Evolutionary conservation across 2,888 invertebrate genomes (phyloP), one percentile per base, ranked within the genome.

Genomic region (Pollenia griseotomentosa): DNA sequence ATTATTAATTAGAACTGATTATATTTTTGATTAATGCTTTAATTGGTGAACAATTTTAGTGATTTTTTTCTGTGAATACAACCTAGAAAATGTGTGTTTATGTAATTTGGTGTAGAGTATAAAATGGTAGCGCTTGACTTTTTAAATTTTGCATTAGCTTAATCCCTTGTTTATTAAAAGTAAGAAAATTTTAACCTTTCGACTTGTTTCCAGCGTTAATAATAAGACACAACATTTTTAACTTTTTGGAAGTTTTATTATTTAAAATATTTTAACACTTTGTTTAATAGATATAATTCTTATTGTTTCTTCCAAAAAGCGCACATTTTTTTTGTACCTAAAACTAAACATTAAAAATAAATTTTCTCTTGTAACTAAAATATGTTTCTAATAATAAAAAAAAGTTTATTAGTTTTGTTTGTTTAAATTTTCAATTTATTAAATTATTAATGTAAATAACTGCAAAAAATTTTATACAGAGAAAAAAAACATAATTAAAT

Each of bases 371-470:
- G 12, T 5, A 42, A 23, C 46, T 68, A 55, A 23, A 23, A 23
- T 73, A 53, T 51, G 51, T 73, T 55, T 59, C 57, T 51, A 59
- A 59, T 44, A 51, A 66, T 65, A 73, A 66, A 74, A 79, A 74
- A 14, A 19, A 70, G 9, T 16, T 23, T 33, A 16, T 33, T 48
- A 0, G 16, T 61, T 74, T 33, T 40, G 16, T 57, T 48, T 73
- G 14, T 83, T 77, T 44, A 44, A 19, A 66, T 53, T 57, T 70
- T 82, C 68, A 57, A 80, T 77, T 82, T 84, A 85, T 83, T 83
- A 83, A 74, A 86, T 86, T 86, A 86, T 86, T 80, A 83, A 83
- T 87, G 83, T 87, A 87, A 84, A 81, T 81, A 87, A 84, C 84
- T 87, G 87, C 73, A 77, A 83, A 84, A 73, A 74, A 70, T 63